A percentile compares a stretch with the other conserved stretches of the same genome.
These are phyloP conservation scores for Laothoe populi DNA, from an alignment of 2,888 invertebrate genomes.

Conservation along the genomic window DNA sequence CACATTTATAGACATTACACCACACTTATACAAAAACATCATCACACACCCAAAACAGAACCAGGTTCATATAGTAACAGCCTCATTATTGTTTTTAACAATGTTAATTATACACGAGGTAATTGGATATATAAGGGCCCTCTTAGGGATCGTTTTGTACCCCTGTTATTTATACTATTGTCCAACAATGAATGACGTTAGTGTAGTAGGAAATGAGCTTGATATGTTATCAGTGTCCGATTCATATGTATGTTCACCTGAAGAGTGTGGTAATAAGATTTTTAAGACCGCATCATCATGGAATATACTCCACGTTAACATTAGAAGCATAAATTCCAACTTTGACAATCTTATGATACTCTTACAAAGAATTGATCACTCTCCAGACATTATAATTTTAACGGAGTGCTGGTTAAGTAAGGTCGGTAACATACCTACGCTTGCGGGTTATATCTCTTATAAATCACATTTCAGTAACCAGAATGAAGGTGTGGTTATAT, in stretches of 20 bases:
- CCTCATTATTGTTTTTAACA: not conserved
- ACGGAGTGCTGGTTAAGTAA: slow-evolving; percentile 1
- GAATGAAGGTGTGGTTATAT: not conserved
- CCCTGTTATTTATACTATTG: not conserved
- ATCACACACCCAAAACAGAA: not conserved
- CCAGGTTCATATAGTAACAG: not conserved
- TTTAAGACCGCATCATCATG: not conserved
- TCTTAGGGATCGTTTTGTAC: no score
- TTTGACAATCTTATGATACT: not conserved
- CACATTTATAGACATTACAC: not conserved
- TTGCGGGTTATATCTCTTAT: not conserved
- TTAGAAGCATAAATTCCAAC: not conserved
- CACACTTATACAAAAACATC: not conserved
- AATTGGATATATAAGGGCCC: not conserved
- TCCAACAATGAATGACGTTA: not conserved
- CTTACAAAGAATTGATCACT: not conserved
- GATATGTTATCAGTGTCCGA: not conserved
- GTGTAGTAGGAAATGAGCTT: not conserved
- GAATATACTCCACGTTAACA: not conserved
- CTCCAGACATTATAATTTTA: not conserved
- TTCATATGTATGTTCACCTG: not conserved
- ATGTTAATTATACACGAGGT: no score
- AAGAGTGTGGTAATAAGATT: not conserved
- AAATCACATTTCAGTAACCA: not conserved
- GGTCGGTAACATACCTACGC: no score